A percentile compares a stretch with the other conserved stretches of the same genome.
phyloP scores from a whole-genome alignment of 2,888 invertebrate genomes.

The Galeopsomyia nigrocyanea region DNA sequence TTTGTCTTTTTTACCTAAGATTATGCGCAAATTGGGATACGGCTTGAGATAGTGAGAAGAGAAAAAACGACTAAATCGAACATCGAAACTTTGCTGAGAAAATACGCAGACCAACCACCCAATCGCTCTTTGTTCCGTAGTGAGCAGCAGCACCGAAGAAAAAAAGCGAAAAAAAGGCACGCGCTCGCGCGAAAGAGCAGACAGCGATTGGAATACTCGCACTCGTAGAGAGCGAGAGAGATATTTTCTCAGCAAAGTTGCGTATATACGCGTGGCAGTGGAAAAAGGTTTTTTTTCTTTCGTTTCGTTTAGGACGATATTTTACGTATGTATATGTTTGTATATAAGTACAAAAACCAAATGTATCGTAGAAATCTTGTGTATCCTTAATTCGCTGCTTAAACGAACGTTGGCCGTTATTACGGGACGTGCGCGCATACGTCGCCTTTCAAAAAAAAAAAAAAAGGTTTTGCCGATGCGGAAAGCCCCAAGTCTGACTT shows the following conservation, averaged over 20 bases:
- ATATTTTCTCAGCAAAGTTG: too few relatives aligned
- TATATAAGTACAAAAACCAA: too few relatives aligned
- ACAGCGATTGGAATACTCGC: slow-evolving; percentile 1
- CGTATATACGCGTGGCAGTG: too few relatives aligned
- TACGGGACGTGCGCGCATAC: too few relatives aligned
- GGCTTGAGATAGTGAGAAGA: slow-evolving; percentile 42
- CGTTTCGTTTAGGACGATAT: too few relatives aligned
- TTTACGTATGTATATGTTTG: too few relatives aligned
- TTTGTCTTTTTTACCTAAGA: slow-evolving; percentile 46
- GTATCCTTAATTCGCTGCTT: slow-evolving; percentile 41
- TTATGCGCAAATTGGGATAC: slow-evolving; percentile 46
- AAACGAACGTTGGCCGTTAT: slow-evolving; percentile 22
- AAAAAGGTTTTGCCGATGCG: slow-evolving; percentile 10
- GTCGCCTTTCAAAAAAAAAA: too few relatives aligned
- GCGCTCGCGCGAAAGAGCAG: slow-evolving; percentile 18
- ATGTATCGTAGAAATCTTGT: slow-evolving; percentile 18
- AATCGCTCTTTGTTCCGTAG: slow-evolving; percentile 31
- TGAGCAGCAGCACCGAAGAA: background rate
- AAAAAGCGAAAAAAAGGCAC: slow-evolving; percentile 24
- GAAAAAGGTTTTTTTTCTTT: too few relatives aligned
- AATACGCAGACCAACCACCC: background rate
- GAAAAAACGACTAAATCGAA: slow-evolving; percentile 2
- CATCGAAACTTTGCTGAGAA: slow-evolving; percentile 29
- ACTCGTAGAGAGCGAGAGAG: too few relatives aligned
- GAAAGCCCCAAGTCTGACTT: slow-evolving; percentile 61